Evolutionary conservation across 2,113 vertebrate species (phyloP), one percentile per base, ranked within the genome.

Genomic region (Silurus asotus): DNA sequence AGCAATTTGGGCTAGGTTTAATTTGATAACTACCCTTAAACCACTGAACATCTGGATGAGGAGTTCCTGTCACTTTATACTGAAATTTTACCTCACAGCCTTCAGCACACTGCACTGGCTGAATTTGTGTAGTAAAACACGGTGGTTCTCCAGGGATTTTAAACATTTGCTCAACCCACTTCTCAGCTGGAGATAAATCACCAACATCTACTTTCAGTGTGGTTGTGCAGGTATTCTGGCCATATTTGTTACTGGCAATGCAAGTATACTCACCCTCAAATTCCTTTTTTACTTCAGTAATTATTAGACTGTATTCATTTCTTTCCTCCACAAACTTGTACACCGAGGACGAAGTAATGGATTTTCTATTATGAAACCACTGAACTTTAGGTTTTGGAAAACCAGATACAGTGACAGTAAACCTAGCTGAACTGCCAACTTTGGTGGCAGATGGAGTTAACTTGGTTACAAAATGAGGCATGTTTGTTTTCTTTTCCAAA

Each of bases 211-310:
- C 90, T 76, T 94, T 95, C 0, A 99, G 93, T 82, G 93, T 95
- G 0, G 96, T 93, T 0, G 93, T 97, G 87, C 97, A 97, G 0
- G 91, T 90, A 13, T 92, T 90, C 86, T 96, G 91, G 23, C 98
- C 96, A 0, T 95, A 93, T 3, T 86, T 90, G 87, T 97, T 98
- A 79, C 93, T 95, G 80, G 96, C 97, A 20, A 93, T 82, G 1
- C 97, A 98, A 0, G 82, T 94, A 61, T 98, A 99, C 83, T 97
- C 95, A 15, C 97, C 97, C 89, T 96, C 96, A 89, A 96, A 92
- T 88, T 96, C 95, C 64, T 92, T 87, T 11, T 91, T 94, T 2
- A 93, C 93, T 53, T 93, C 84, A 0, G 93, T 93, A 65, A 99
- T 96, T 23, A 97, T 95, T 88, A 98, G 92, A 49, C 94, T 96